Evolutionary conservation across 2,113 vertebrate species (phyloP).

Genomic region (Aldabrachelys gigantea): DNA sequence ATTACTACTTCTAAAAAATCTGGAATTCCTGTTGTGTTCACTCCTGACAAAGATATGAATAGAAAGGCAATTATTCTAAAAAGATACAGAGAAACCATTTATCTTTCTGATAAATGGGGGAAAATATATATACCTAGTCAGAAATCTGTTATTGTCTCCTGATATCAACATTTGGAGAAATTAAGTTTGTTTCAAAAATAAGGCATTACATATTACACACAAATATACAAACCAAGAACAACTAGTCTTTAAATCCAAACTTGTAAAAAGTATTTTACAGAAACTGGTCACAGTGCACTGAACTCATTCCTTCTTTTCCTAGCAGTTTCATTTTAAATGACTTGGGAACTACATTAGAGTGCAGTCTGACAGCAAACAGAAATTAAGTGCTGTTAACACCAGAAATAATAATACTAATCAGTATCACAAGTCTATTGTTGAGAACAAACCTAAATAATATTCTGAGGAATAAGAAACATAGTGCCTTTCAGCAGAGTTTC

Average conservation of each 20-base stretch:
- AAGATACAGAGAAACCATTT: background rate
- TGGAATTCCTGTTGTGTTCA: background rate
- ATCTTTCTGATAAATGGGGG: background rate
- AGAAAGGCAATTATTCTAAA: background rate
- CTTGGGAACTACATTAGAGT: background rate
- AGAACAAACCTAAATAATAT: conserved; percentile 40
- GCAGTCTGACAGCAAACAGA: background rate
- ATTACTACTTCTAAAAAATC: background rate
- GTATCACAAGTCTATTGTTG: conserved; percentile 16
- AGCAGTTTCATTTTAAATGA: background rate
- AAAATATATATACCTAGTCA: background rate
- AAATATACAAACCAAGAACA: conserved; percentile 13
- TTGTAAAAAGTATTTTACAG: conserved; percentile 23
- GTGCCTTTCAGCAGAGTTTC: background rate
- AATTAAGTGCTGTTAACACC: conserved; percentile 17
- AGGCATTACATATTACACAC: conserved; percentile 13
- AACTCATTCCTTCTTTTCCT: background rate
- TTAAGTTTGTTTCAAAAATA: background rate
- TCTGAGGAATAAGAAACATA: conserved; percentile 2
- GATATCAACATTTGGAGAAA: background rate
- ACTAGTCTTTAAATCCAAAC: background rate
- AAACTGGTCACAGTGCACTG: conserved; percentile 13
- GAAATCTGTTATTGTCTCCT: background rate
- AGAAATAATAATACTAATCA: background rate
- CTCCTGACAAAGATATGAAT: background rate